These are phyloP conservation scores for Parauchenoglanis ngamensis DNA, from an alignment of 2,797 vertebrate species.

Conservation along the genomic window DNA sequence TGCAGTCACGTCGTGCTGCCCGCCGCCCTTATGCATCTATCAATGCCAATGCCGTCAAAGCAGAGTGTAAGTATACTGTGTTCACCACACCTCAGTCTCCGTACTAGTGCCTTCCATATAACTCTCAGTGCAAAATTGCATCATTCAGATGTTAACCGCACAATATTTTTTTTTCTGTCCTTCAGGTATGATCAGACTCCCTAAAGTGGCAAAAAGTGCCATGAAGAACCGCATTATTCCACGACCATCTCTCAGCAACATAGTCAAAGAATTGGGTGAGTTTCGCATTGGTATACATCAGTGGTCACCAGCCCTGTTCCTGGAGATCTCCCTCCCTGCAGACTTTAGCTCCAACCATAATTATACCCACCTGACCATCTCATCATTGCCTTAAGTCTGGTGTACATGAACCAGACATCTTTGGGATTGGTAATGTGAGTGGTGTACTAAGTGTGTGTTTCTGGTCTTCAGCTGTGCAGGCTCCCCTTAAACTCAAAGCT, in stretches of 20 bases:
- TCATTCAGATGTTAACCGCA: background rate
- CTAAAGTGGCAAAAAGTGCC: slow-evolving; percentile 88
- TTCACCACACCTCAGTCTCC: background rate
- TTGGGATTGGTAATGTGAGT: background rate
- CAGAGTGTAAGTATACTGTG: slow-evolving; percentile 81
- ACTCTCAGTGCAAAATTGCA: background rate
- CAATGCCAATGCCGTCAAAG: slow-evolving; percentile 92
- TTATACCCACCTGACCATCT: too few relatives aligned
- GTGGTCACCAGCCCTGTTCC: too few relatives aligned
- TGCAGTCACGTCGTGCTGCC: slow-evolving; percentile 88
- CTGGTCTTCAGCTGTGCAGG: slow-evolving; percentile 79
- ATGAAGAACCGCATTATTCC: slow-evolving; percentile 82
- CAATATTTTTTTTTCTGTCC: background rate
- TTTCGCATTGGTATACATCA: background rate
- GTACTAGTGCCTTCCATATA: background rate
- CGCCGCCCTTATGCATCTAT: slow-evolving; percentile 91
- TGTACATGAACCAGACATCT: background rate
- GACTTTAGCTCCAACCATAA: too few relatives aligned
- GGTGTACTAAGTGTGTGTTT: background rate
- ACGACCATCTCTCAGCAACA: slow-evolving; percentile 83
- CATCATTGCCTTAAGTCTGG: background rate
- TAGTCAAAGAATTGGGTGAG: slow-evolving; percentile 92
- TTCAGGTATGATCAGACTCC: slow-evolving; percentile 89
- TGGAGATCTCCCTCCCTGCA: too few relatives aligned
- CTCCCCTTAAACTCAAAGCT: slow-evolving; percentile 89